These are phyloP conservation scores for Tetragonula clypearis DNA, from an alignment of 1,140 invertebrate genomes.

Conservation along the genomic window DNA sequence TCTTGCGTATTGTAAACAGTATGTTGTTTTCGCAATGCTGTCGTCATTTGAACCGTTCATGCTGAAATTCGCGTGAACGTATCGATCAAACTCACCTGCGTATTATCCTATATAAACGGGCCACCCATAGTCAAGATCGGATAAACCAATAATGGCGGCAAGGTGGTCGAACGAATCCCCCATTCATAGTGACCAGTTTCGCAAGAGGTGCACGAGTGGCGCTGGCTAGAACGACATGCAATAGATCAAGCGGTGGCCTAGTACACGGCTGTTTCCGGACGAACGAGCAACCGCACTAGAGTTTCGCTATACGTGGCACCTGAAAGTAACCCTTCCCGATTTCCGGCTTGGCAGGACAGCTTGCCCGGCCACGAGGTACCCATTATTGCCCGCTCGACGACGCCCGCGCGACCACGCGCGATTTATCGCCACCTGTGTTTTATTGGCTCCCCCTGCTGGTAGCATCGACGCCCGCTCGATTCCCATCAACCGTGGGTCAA, in stretches of 20 bases:
- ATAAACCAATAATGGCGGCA: background rate
- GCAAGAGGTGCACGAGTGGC: slow-evolving; percentile 41
- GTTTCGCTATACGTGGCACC: slow-evolving; percentile 46
- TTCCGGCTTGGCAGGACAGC: slow-evolving; percentile 43
- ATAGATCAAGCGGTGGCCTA: slow-evolving; percentile 58
- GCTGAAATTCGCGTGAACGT: too few species aligned
- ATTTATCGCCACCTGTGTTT: slow-evolving; percentile 74
- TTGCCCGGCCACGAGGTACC: slow-evolving; percentile 61
- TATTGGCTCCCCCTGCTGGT: slow-evolving; percentile 65
- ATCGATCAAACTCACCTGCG: background rate
- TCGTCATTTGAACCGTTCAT: too few species aligned
- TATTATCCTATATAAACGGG: background rate
- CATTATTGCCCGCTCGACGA: slow-evolving; percentile 72
- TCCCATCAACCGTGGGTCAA: slow-evolving; percentile 39
- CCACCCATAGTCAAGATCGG: background rate
- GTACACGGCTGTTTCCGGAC: slow-evolving; percentile 59
- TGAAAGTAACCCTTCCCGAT: slow-evolving; percentile 67
- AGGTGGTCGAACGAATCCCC: slow-evolving; percentile 27
- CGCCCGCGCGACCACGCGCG: slow-evolving; percentile 61
- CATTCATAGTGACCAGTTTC: slow-evolving; percentile 25
- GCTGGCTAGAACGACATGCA: slow-evolving; percentile 50
- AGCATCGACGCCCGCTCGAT: slow-evolving; percentile 54
- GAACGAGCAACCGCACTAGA: slow-evolving; percentile 51
- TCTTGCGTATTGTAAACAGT: too few species aligned
- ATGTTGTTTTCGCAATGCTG: too few species aligned